Base-by-base conservation (phyloP, 2,888 invertebrate species). In the Sesia bembeciformis region DNA sequence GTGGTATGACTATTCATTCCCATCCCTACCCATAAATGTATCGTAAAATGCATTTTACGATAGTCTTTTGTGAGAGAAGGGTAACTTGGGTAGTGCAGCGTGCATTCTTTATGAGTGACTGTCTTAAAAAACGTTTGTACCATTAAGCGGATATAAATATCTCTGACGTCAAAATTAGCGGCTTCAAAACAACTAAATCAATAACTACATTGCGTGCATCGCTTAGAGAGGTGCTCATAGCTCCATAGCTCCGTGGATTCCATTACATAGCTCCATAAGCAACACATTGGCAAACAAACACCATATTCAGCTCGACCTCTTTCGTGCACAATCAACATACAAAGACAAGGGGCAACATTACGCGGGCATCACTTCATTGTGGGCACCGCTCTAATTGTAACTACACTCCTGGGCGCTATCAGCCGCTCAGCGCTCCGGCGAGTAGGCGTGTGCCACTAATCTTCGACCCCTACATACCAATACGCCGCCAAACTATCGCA, bases 381-480 rank as follows among this genome's bases (percentile, higher is more conserved):
- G 88, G 89, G 84, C 82, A 84, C 84, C 82, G 78, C 74, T 86
- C 89, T 89, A 90, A 90, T 89, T 90, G 90, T 89, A 90, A 90
- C 82, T 88, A 89, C 86, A 87, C 90, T 87, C 89, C 72, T 74
- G 90, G 90, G 90, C 79, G 67, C 84, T 81, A 88, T 90, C 87
- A 81, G 78, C 76, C 86, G 88, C 88, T 86, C 90, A 88, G 89
- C 89, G 86, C 84, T 81, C 79, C 78, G 81, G 63, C 81, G 78
- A 74, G 87, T 88, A 87, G 88, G 89, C 89, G 89, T 84, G 85
- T 69, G 84, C 87, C 84, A 89, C 89, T 89, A 87, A 89, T 89
- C 89, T 89, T 89, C 87, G 83, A 86, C 88, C 88, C 87, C 83
- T 79, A 86, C 87, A 85, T 85, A 83, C 84, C 85, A 76, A 86